Conservation (phyloP, 2,888 invertebrate genomes). For the Trachelus stipa region DNA sequence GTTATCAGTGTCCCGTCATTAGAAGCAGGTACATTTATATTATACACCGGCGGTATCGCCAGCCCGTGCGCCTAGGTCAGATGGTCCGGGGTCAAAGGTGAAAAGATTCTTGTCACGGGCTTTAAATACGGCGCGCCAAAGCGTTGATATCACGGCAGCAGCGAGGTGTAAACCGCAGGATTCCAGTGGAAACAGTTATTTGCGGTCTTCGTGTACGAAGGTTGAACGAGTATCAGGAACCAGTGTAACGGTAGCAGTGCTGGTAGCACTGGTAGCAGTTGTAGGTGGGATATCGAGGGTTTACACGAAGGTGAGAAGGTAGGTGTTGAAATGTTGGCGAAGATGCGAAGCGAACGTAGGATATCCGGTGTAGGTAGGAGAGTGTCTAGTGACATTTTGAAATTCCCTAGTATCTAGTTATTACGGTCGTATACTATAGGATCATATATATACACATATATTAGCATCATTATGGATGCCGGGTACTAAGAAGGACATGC, state of each 20-base stretch:
- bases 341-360: no score
- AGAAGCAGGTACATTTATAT: no score
- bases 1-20: no score
- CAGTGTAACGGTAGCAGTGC: not conserved
- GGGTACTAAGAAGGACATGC: not conserved
- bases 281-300: no score
- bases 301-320: not conserved
- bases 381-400: not conserved
- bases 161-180: slow-evolving; percentile 58
- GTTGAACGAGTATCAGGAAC: slow-evolving; percentile 7
- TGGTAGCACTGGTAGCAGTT: no score
- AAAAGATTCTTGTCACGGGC: not conserved
- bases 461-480: not conserved
- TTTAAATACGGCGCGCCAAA: slow-evolving; percentile 39
- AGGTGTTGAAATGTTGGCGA: not conserved
- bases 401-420: slow-evolving; percentile 9
- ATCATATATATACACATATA: no score
- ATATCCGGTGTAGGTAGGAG: no score
- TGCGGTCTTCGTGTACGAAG: slow-evolving; percentile 45
- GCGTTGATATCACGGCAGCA: slow-evolving; percentile 50
- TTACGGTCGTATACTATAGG: no score
- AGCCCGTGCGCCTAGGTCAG: no score
- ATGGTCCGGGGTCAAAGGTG: no score
- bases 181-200: slow-evolving; percentile 60
- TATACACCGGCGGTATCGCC: no score